phyloP scores from a whole-genome alignment of 2,113 vertebrate species.

The Naja naja region DNA sequence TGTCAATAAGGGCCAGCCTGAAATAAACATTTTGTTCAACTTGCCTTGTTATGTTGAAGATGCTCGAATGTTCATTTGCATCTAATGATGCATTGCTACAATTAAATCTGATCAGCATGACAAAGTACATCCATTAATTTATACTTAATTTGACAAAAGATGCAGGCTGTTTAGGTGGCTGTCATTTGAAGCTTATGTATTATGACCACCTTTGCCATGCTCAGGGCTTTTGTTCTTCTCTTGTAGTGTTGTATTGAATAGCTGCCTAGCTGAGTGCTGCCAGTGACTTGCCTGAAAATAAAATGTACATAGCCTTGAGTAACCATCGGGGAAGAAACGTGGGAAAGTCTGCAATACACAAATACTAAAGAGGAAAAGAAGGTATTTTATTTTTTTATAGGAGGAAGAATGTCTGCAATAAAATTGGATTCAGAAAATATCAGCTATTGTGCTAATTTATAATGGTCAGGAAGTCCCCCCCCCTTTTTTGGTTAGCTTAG shows the following conservation, averaged over 20 bases:
- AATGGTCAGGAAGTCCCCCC: background rate
- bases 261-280: background rate
- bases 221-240: background rate
- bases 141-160: conserved; percentile 20
- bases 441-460: background rate
- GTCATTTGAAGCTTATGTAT: background rate
- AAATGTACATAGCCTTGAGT: background rate
- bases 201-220: background rate
- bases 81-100: background rate
- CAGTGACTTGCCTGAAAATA: background rate
- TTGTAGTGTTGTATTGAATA: background rate
- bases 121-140: conserved; percentile 13
- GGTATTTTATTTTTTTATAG: background rate
- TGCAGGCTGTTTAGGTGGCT: background rate
- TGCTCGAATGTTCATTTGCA: conserved; percentile 8
- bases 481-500: too few species aligned
- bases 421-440: background rate
- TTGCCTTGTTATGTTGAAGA: conserved; percentile 47
- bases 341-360: background rate
- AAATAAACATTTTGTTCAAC: conserved; percentile 53
- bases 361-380: background rate
- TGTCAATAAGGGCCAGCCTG: conserved; percentile 50
- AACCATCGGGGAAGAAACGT: background rate
- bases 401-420: background rate
- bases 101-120: background rate